Evolutionary conservation across 2,113 vertebrate genomes (phyloP).

Genomic region (Takifugu flavidus): DNA sequence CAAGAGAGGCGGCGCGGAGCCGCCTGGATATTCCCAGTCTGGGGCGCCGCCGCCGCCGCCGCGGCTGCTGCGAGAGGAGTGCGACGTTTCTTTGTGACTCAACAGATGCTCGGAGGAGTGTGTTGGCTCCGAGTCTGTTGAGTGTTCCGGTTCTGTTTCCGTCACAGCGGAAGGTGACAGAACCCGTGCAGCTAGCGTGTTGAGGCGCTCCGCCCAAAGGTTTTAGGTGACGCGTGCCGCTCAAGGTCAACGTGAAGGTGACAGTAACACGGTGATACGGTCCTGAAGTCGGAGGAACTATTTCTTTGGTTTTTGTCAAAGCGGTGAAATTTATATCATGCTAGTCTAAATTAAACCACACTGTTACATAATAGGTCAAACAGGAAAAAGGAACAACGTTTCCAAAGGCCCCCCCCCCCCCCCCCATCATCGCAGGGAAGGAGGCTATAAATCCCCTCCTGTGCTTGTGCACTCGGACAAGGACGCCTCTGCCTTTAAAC

Average conservation of each 20-base stretch:
- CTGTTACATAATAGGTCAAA: too few relatives aligned
- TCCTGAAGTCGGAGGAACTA: constrained; percentile 19
- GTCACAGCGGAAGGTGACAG: constrained; percentile 29
- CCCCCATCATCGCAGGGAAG: too few relatives aligned
- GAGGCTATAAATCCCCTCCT: too few relatives aligned
- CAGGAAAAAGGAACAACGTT: too few relatives aligned
- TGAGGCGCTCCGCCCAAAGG: too few relatives aligned
- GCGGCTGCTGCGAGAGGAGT: constrained; percentile 37
- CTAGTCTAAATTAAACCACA: too few relatives aligned
- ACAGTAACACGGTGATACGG: constrained; percentile 45
- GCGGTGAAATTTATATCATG: too few relatives aligned
- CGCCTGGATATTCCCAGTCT: constrained; percentile 22
- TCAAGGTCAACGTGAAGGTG: constrained; percentile 39
- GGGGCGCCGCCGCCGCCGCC: constrained; percentile 31
- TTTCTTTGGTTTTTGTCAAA: too few relatives aligned
- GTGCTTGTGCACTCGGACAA: too few relatives aligned
- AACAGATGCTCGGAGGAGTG: constrained; percentile 60
- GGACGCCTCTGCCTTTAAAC: too few relatives aligned
- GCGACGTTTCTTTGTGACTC: constrained; percentile 43
- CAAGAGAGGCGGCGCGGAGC: neutral
- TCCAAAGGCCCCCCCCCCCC: too few relatives aligned
- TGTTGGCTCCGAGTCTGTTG: constrained; percentile 30
- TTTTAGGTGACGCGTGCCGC: constrained; percentile 8
- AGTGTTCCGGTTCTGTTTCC: constrained; percentile 15
- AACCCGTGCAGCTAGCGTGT: constrained; percentile 14